Evolutionary conservation across 2,888 invertebrate species (phyloP).

Genomic region (Pseudeuparius sepicola): DNA sequence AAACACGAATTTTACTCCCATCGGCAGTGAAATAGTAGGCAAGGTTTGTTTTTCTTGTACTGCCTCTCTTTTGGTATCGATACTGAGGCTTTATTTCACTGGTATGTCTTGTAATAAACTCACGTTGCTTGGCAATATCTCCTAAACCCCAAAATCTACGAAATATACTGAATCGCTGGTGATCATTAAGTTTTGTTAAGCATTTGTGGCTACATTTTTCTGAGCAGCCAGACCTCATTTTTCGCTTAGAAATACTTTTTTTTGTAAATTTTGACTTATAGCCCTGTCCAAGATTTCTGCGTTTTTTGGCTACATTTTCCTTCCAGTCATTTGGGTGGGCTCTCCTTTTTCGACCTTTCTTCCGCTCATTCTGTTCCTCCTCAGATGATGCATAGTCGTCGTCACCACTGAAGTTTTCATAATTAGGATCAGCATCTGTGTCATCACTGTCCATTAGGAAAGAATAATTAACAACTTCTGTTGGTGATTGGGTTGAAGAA

Average conservation of each 20-base stretch:
- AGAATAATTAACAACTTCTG: no score
- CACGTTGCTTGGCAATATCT: not conserved
- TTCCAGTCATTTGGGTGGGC: no score
- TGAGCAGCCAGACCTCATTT: no score
- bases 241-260: no score
- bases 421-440: slow-evolving; percentile 1
- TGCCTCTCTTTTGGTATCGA: slow-evolving; percentile 2
- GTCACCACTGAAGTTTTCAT: slow-evolving; percentile 1
- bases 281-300: no score
- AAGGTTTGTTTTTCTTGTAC: slow-evolving; percentile 4
- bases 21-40: not conserved
- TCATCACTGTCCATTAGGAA: no score
- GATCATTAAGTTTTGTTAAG: slow-evolving; percentile 1
- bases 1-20: slow-evolving; percentile 3
- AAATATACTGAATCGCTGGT: not conserved
- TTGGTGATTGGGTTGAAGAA: no score
- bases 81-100: slow-evolving; percentile 1
- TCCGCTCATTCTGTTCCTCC: not conserved
- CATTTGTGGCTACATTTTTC: slow-evolving; percentile 1
- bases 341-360: no score
- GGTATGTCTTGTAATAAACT: not conserved
- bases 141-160: slow-evolving; percentile 1
- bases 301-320: no score
- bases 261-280: not conserved
- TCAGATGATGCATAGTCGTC: slow-evolving; percentile 1